A percentile compares a stretch with the other conserved stretches of the same genome.
These are phyloP conservation scores for Thamnophis sirtalis DNA, from an alignment of 2,113 vertebrate genomes.

Conservation along the genomic window DNA sequence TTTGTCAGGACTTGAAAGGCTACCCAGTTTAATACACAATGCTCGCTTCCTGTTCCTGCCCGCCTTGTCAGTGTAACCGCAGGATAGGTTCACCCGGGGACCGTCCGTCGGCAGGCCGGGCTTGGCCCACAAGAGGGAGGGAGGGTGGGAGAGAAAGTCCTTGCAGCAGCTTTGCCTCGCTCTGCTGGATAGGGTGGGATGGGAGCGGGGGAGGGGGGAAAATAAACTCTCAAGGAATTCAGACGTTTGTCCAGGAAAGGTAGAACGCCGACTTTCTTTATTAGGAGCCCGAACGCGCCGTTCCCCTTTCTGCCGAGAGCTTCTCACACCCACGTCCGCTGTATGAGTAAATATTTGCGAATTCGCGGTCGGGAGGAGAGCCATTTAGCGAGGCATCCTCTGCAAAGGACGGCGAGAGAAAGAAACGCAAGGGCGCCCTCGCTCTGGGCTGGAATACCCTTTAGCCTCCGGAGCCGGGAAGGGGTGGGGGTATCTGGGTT, in stretches of 20 bases:
- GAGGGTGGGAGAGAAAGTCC: background rate
- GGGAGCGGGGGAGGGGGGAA: background rate
- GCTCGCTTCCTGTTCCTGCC: conserved; percentile 43
- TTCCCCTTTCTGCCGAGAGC: background rate
- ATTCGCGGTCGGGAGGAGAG: conserved; percentile 3
- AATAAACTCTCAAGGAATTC: background rate
- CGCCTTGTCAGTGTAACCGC: conserved; percentile 39
- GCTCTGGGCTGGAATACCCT: background rate
- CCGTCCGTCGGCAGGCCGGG: background rate
- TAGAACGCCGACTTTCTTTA: background rate
- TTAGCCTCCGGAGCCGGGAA: background rate
- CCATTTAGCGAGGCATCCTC: background rate
- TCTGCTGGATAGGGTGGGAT: background rate
- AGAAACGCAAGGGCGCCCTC: background rate
- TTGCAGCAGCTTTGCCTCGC: background rate
- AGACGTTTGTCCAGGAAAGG: background rate
- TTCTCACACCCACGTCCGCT: background rate
- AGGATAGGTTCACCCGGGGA: conserved; percentile 33
- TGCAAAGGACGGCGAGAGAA: background rate
- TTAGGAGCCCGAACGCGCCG: background rate
- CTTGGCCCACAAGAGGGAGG: background rate
- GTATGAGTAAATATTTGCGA: conserved; percentile 7
- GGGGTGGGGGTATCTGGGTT: no score
- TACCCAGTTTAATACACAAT: conserved; percentile 6
- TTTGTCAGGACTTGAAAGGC: conserved; percentile 49